These are phyloP conservation scores for Drosophila incognita DNA, from an alignment of 2,888 invertebrate genomes.

Conservation along the genomic window DNA sequence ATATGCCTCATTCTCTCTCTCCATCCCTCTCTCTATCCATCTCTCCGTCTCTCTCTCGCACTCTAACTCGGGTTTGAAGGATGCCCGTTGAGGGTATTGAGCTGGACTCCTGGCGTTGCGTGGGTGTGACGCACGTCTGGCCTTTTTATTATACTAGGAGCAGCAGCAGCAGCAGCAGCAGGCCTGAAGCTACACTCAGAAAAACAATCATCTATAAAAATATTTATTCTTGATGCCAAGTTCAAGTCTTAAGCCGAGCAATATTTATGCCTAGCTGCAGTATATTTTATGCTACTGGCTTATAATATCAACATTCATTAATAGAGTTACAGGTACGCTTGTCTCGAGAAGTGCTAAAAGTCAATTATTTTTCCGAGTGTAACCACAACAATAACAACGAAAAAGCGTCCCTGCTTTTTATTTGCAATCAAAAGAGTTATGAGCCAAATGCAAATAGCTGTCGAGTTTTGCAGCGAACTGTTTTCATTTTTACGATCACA, in stretches of 20 bases:
- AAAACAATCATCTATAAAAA: conserved; percentile 1
- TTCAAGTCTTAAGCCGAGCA: neutral
- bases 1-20: conserved; percentile 44
- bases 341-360: no score
- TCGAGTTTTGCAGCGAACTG: conserved; percentile 42
- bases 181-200: conserved; percentile 13
- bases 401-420: conserved; percentile 60
- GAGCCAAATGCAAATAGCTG: conserved; percentile 77
- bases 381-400: conserved; percentile 24
- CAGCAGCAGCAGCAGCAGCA: conserved; percentile 13
- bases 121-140: conserved; percentile 70
- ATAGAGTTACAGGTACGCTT: neutral
- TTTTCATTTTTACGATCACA: conserved; percentile 59
- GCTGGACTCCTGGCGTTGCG: conserved; percentile 59
- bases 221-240: neutral
- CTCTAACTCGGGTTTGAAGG: conserved; percentile 53
- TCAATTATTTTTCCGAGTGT: neutral
- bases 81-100: conserved; percentile 43
- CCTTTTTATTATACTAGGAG: conserved; percentile 70
- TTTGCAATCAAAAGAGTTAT: conserved; percentile 81
- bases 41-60: conserved; percentile 4
- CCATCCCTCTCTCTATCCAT: neutral
- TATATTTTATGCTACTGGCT: neutral
- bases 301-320: neutral
- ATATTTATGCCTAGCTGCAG: neutral